phyloP scores from a whole-genome alignment of 2,888 invertebrate species.

The Drosophila testacea region DNA sequence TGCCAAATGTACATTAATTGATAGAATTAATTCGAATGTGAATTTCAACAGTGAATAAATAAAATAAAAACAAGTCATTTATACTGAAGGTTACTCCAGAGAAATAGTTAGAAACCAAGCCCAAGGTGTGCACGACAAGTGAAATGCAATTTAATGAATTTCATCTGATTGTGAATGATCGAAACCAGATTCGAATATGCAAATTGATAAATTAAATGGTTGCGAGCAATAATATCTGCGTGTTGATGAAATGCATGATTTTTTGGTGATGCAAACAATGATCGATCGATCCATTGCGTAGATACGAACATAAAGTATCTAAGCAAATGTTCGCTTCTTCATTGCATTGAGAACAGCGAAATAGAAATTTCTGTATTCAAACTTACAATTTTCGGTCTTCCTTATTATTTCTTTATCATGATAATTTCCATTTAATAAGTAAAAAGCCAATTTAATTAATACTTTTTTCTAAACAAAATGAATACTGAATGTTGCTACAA shows the following conservation, averaged over 20 bases:
- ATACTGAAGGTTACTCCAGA: constrained; percentile 18
- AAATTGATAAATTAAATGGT: constrained; percentile 77
- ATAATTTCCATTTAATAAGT: constrained; percentile 3
- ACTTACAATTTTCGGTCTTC: constrained; percentile 63
- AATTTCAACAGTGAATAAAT: constrained; percentile 14
- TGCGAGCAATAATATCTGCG: constrained; percentile 86
- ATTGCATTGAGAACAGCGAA: constrained; percentile 78
- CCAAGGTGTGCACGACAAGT: constrained; percentile 66
- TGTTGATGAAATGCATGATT: constrained; percentile 84
- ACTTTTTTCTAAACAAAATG: constrained; percentile 43
- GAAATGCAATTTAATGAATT: constrained; percentile 63
- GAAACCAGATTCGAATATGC: constrained; percentile 35
- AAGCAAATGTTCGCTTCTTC: constrained; percentile 77
- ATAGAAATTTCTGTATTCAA: constrained; percentile 49
- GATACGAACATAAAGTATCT: not conserved
- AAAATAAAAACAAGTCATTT: constrained; percentile 15
- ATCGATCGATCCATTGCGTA: constrained; percentile 83
- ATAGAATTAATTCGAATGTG: constrained; percentile 2
- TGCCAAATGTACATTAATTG: not conserved
- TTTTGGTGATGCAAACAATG: constrained; percentile 81
- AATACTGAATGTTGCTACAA: constrained; percentile 58
- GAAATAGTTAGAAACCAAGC: constrained; percentile 51
- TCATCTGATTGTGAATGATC: constrained; percentile 59
- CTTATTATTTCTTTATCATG: constrained; percentile 9
- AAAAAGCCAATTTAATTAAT: constrained; percentile 10